phyloP scores from a whole-genome alignment of 2,888 invertebrate genomes.

The Salpingus planirostris region DNA sequence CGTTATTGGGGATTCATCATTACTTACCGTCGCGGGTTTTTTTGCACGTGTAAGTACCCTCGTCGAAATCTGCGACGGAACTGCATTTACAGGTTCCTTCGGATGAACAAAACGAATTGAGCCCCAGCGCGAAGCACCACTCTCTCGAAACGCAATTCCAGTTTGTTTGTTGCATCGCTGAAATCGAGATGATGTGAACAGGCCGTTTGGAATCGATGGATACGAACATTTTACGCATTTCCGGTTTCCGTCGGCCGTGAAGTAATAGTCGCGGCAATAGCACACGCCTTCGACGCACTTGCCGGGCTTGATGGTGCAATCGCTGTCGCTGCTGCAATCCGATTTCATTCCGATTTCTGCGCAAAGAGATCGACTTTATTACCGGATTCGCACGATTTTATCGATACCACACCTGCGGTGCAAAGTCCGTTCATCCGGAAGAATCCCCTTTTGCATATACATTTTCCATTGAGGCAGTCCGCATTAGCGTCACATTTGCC shows the following conservation, averaged over 20 bases:
- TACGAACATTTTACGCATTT: constrained; percentile 24
- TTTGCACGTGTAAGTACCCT: constrained; percentile 16
- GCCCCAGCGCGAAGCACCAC: constrained; percentile 27
- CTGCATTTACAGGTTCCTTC: constrained; percentile 19
- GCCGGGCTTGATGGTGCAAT: constrained; percentile 24
- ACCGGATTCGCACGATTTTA: constrained; percentile 6
- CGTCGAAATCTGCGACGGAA: constrained; percentile 16
- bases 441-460: constrained; percentile 20
- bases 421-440: constrained; percentile 11
- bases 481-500: constrained; percentile 21
- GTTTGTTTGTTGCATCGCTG: constrained; percentile 23
- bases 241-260: constrained; percentile 20
- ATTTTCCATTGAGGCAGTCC: too few species aligned
- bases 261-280: constrained; percentile 25
- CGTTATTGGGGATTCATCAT: too few species aligned
- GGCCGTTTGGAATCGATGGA: neutral
- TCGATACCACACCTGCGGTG: constrained; percentile 7
- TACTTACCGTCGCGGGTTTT: neutral
- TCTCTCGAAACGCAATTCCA: constrained; percentile 22
- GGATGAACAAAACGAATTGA: constrained; percentile 21
- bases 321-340: constrained; percentile 9
- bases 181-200: constrained; percentile 4
- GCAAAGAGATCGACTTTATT: too few species aligned
- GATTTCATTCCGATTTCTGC: constrained; percentile 22
- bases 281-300: constrained; percentile 17